A percentile compares a stretch with the other conserved stretches of the same genome.
These are phyloP conservation scores for Hymenochirus boettgeri DNA, from an alignment of 2,113 vertebrate species.

Conservation along the genomic window DNA sequence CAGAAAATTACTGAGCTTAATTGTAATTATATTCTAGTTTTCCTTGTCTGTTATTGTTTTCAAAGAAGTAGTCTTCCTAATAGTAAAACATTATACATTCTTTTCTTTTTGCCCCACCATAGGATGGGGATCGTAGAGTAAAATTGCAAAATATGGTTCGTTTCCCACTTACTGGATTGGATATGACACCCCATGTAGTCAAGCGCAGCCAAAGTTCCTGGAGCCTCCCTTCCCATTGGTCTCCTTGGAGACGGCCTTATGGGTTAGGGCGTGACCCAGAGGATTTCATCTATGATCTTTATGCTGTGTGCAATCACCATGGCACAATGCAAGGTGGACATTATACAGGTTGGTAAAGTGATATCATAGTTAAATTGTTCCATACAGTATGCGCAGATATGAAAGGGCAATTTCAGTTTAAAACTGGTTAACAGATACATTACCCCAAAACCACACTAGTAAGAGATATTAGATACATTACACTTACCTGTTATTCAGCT, in stretches of 20 bases:
- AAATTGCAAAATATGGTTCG: constrained; percentile 95
- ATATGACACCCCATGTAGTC: constrained; percentile 96
- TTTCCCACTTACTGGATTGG: constrained; percentile 84
- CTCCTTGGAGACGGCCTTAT: constrained; percentile 88
- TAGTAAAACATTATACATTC: no score
- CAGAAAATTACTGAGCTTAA: no score
- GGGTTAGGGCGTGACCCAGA: constrained; percentile 87
- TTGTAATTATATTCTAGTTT: no score
- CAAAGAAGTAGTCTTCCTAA: no score
- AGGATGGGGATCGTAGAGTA: constrained; percentile 88
- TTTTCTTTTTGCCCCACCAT: neutral
- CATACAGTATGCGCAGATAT: no score
- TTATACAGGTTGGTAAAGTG: constrained; percentile 89
- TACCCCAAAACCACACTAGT: no score
- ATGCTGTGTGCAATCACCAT: constrained; percentile 95
- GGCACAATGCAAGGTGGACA: constrained; percentile 97
- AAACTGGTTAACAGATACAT: no score
- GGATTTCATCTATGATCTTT: constrained; percentile 92
- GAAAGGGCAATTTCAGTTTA: no score
- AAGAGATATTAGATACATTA: no score
- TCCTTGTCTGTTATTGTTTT: no score
- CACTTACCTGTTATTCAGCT: no score
- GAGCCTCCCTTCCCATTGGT: constrained; percentile 91
- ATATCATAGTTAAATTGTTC: no score
- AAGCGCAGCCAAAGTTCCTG: constrained; percentile 95